Evolutionary conservation across 2,113 vertebrate genomes (phyloP).

Genomic region (Otocyon megalotis): DNA sequence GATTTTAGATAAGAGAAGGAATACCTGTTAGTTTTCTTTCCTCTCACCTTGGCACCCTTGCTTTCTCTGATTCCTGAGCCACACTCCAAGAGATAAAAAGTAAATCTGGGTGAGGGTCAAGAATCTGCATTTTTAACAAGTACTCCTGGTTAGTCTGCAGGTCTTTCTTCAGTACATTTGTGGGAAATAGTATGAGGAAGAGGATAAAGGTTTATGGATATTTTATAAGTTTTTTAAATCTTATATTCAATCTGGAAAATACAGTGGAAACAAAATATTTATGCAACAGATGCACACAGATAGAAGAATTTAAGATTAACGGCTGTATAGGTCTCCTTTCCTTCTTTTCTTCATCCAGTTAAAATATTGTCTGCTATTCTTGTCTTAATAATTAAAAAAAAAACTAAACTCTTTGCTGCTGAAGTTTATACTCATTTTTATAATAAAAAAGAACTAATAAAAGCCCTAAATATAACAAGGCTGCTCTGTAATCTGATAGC

Average conservation of each 20-base stretch:
- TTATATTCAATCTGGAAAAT: slow-evolving; percentile 9
- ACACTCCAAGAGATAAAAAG: not conserved
- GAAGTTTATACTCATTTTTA: slow-evolving; percentile 47
- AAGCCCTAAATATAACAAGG: not conserved
- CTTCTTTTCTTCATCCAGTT: not conserved
- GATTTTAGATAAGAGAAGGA: not conserved
- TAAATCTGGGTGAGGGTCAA: not conserved
- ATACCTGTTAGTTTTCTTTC: not conserved
- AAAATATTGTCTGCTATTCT: slow-evolving; percentile 31
- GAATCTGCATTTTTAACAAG: not conserved
- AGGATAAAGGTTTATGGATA: not conserved
- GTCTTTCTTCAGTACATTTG: not conserved
- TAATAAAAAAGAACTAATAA: not conserved
- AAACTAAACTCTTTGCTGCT: not conserved
- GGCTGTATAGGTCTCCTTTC: not conserved
- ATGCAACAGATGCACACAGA: not conserved
- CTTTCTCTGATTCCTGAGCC: not conserved
- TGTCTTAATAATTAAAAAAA: not conserved
- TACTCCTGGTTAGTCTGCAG: not conserved
- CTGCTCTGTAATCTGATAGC: not conserved
- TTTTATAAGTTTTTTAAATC: not conserved
- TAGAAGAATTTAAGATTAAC: not conserved
- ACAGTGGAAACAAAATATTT: slow-evolving; percentile 33
- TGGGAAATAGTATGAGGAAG: not conserved
- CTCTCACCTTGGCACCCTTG: not conserved